Conservation (phyloP, 1,140 invertebrate species). For the Heliconius melpomene region DNA sequence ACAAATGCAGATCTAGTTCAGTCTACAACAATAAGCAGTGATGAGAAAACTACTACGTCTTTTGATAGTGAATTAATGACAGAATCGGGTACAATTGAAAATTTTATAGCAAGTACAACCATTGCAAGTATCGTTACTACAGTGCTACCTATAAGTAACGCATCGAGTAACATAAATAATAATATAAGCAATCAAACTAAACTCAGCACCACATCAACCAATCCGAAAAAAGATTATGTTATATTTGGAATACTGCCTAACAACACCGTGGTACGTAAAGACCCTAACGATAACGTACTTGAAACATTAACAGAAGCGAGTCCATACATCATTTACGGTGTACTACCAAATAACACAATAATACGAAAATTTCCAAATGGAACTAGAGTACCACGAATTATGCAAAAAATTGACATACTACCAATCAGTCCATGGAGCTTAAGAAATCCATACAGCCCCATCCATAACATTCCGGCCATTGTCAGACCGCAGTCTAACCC, state of each 20-base stretch:
- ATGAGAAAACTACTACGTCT: slow-evolving; percentile 49
- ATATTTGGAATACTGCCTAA: slow-evolving; percentile 88
- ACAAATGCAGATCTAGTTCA: slow-evolving; percentile 44
- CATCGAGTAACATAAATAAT: slow-evolving; percentile 45
- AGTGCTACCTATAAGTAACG: slow-evolving; percentile 54
- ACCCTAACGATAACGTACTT: slow-evolving; percentile 84
- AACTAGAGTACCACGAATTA: slow-evolving; percentile 85
- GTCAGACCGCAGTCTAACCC: slow-evolving; percentile 80
- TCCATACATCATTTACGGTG: slow-evolving; percentile 86
- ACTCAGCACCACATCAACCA: slow-evolving; percentile 48
- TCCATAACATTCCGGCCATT: slow-evolving; percentile 81
- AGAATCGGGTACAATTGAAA: slow-evolving; percentile 35
- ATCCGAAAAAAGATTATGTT: slow-evolving; percentile 85
- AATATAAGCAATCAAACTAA: slow-evolving; percentile 49
- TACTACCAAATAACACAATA: slow-evolving; percentile 87
- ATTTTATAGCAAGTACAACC: slow-evolving; percentile 54
- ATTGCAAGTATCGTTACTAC: slow-evolving; percentile 62
- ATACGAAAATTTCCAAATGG: slow-evolving; percentile 88
- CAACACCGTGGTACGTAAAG: slow-evolving; percentile 88
- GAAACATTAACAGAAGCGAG: slow-evolving; percentile 85
- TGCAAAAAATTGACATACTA: slow-evolving; percentile 81
- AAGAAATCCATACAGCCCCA: slow-evolving; percentile 81
- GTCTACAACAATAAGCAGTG: slow-evolving; percentile 47
- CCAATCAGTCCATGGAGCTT: slow-evolving; percentile 81
- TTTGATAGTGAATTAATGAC: slow-evolving; percentile 54